Evolutionary conservation across 2,888 invertebrate genomes (phyloP), one percentile per base, ranked within the genome.

Genomic region (Drosophila meridionalis): DNA sequence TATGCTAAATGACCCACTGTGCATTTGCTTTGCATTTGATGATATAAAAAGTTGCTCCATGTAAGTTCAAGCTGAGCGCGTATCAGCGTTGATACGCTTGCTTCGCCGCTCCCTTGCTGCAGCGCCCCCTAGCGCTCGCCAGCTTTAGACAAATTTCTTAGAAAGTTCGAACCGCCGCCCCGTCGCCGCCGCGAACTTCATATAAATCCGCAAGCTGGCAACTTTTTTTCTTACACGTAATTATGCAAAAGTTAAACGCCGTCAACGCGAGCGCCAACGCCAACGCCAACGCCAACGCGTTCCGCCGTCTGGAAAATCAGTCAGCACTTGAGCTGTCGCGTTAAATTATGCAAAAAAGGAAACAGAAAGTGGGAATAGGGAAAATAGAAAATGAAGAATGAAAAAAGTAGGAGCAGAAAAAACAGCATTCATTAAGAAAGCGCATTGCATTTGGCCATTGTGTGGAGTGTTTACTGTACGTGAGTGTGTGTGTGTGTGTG

Each of bases 181-280:
- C 28, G 12, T 32, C 20, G 12, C 36, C 20, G 9, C 50, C 28
- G 14, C 43, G 56, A 75, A 50, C 63, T 78, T 65, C 45, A 64
- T 43, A 58, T 12, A 38, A 71, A 59, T 52, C 63, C 43, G 52
- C 52, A 32, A 66, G 60, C 26, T 60, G 62, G 65, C 47, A 78
- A 65, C 55, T 69, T 76, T 73, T 58, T 72, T 74, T 74, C 73
- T 82, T 89, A 73, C 80, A 77, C 88, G 73, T 73, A 89, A 86
- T 86, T 89, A 89, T 89, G 88, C 90, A 82, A 77, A 87, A 80
- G 77, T 89, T 86, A 89, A 87, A 76, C 61, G 87, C 68, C 61
- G 65, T 11, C 53, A 28, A 11, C 38, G 58, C 42, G n/a, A 48
- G 26, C 65, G 68, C 58, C 63, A 68, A 20, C 70, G 66, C n/a